Conservation (phyloP, 2,797 vertebrate species). For the Threskiornis aethiopicus region DNA sequence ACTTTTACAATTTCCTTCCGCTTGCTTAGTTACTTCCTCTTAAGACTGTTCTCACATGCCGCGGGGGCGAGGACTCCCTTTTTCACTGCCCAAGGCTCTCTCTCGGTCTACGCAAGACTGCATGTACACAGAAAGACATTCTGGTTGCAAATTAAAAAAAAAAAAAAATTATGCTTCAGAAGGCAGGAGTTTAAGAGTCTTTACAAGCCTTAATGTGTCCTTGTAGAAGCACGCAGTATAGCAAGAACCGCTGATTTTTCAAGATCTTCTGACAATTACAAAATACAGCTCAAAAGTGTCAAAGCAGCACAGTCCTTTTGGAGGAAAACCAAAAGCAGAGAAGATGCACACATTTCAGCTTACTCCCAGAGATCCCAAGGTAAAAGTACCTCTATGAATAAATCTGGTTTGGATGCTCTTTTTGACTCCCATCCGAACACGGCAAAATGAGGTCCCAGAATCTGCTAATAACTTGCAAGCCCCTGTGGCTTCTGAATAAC, state of each 20-base stretch:
- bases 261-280: background rate
- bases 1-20: background rate
- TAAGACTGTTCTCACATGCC: accelerated
- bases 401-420: background rate
- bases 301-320: background rate
- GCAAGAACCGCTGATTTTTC: background rate
- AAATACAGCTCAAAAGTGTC: background rate
- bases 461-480: background rate
- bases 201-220: background rate
- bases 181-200: background rate
- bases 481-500: background rate
- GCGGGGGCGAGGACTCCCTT: accelerated
- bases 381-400: background rate
- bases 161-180: background rate
- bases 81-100: accelerated
- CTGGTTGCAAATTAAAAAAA: background rate
- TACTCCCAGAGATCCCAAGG: background rate
- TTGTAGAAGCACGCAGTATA: accelerated
- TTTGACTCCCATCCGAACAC: background rate
- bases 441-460: background rate
- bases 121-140: background rate
- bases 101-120: accelerated
- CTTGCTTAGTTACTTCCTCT: background rate
- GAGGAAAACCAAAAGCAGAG: background rate
- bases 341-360: background rate